Conservation (phyloP, 1,140 invertebrate genomes). For the Dendrolimus punctatus region DNA sequence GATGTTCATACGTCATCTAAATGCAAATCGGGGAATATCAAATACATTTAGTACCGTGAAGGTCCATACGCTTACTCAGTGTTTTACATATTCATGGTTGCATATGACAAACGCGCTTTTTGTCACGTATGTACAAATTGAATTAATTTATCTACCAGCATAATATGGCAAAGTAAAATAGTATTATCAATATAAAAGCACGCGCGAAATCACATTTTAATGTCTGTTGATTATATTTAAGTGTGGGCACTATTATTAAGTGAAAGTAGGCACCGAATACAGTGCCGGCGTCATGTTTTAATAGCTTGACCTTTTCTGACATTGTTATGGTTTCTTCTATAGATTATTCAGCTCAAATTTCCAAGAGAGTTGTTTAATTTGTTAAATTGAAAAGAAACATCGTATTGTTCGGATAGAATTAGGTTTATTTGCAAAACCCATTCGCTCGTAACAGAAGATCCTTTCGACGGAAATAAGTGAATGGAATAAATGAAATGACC, state of each 20-base stretch:
- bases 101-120: too few species aligned
- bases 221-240: not conserved
- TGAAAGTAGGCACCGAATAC: not conserved
- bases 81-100: too few species aligned
- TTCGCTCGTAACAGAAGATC: constrained; percentile 49
- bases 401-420: constrained; percentile 46
- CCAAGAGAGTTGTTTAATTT: constrained; percentile 40
- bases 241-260: not conserved
- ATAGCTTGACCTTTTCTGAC: not conserved
- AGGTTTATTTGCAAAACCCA: constrained; percentile 56
- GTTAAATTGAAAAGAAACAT: constrained; percentile 65
- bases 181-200: too few species aligned
- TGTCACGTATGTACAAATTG: too few species aligned
- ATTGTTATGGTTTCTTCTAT: constrained; percentile 2
- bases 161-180: too few species aligned
- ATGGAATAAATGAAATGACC: constrained; percentile 62
- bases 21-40: too few species aligned
- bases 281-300: not conserved
- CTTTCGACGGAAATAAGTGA: constrained; percentile 50
- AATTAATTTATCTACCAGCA: too few species aligned
- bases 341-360: constrained; percentile 20
- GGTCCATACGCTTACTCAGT: too few species aligned
- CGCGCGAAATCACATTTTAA: too few species aligned
- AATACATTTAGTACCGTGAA: too few species aligned
- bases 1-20: too few species aligned